These are phyloP conservation scores for Lathamus discolor DNA, from an alignment of 2,113 vertebrate species.

Conservation along the genomic window DNA sequence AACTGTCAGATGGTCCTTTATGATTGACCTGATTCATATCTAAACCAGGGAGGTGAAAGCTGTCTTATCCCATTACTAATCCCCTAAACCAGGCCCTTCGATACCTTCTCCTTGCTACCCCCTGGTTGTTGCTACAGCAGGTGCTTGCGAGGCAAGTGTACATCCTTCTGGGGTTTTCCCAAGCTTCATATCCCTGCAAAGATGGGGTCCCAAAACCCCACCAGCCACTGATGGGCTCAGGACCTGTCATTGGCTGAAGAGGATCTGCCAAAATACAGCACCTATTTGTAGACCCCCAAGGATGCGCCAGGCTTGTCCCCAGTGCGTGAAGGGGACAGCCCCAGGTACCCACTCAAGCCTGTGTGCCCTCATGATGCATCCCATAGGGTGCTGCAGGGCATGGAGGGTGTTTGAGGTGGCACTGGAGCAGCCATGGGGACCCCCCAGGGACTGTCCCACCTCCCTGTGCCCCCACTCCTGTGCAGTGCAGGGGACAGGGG, in stretches of 20 bases:
- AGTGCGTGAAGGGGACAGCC: neutral
- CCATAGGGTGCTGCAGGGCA: neutral
- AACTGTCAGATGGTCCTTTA: slow-evolving; percentile 46
- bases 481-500: neutral
- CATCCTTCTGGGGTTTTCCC: neutral
- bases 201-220: neutral
- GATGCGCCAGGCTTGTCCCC: neutral
- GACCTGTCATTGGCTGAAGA: neutral
- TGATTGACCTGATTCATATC: slow-evolving; percentile 65
- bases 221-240: neutral
- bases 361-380: accelerated
- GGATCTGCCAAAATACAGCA: neutral
- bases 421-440: neutral
- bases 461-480: accelerated
- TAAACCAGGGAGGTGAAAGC: slow-evolving; percentile 62
- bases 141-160: neutral
- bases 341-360: neutral
- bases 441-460: neutral
- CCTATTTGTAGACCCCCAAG: neutral
- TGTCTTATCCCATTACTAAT: slow-evolving; percentile 61
- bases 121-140: neutral
- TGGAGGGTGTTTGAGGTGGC: accelerated
- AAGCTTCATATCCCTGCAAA: neutral
- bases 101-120: neutral
- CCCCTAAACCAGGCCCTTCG: slow-evolving; percentile 22